Conservation (phyloP, 37 sponge, comb jelly and placozoan species). For the Oopsacas minuta region DNA sequence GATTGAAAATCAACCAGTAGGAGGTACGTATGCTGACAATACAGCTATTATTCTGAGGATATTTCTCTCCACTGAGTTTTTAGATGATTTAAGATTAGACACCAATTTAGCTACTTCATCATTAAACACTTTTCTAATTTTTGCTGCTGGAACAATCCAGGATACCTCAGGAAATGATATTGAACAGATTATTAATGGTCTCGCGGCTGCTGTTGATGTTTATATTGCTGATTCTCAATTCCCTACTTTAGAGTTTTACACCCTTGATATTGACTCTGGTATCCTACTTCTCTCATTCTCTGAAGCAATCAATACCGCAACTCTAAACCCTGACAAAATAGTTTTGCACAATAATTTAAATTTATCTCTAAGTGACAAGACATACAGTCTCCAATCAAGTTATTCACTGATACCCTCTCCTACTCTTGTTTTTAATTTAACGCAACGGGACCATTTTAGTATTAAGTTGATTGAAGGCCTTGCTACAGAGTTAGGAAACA, state of each 20-base stretch:
- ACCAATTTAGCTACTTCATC: conserved; percentile 32
- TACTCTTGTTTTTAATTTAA: neutral
- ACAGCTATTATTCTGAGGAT: neutral
- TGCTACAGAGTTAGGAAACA: conserved; percentile 60
- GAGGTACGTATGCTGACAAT: neutral
- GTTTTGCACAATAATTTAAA: neutral
- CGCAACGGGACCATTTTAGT: neutral
- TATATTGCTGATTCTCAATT: neutral
- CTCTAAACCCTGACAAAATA: neutral
- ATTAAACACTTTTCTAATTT: conserved; percentile 37
- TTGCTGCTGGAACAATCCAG: conserved; percentile 37
- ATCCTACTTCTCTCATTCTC: conserved; percentile 49
- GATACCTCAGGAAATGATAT: conserved; percentile 47
- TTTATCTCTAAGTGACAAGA: neutral
- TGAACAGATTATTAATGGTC: neutral
- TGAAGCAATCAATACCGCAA: conserved; percentile 43
- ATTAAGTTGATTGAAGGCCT: conserved; percentile 36
- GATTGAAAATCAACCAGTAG: neutral
- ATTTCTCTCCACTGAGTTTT: neutral
- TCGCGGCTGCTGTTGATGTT: neutral
- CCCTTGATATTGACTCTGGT: conserved; percentile 67
- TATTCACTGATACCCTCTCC: neutral
- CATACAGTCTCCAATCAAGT: neutral
- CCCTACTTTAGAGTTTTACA: conserved; percentile 37
- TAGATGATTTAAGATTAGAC: neutral